Conservation (phyloP, 2,113 vertebrate species). For the Aspidoscelis tigris region DNA sequence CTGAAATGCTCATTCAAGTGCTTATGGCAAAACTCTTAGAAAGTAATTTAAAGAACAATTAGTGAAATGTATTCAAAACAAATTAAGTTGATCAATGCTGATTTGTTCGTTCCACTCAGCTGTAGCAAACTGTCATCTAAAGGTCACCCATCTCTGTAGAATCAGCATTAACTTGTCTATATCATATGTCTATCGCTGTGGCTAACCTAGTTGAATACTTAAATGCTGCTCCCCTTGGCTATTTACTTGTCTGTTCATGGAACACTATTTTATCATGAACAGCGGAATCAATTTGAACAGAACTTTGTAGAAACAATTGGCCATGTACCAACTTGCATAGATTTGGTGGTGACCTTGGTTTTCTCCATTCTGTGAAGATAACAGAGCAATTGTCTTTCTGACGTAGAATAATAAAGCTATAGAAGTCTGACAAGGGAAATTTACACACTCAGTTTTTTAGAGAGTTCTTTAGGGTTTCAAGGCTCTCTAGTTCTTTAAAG, state of each 20-base stretch:
- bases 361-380: constrained; percentile 30
- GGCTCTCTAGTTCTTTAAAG: neutral
- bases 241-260: neutral
- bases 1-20: constrained; percentile 1
- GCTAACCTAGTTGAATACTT: fast-evolving
- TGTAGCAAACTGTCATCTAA: constrained; percentile 50
- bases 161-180: constrained; percentile 28
- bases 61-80: constrained; percentile 60
- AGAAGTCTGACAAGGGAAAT: constrained; percentile 9
- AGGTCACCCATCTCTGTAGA: constrained; percentile 40
- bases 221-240: neutral
- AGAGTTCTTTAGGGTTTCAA: neutral
- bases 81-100: constrained; percentile 49
- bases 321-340: neutral
- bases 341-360: constrained; percentile 19
- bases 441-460: neutral
- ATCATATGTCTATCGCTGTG: neutral
- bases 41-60: constrained; percentile 64
- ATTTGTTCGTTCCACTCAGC: constrained; percentile 55
- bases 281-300: neutral
- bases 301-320: neutral
- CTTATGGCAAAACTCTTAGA: constrained; percentile 45
- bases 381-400: constrained; percentile 41
- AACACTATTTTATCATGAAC: neutral
- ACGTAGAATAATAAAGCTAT: constrained; percentile 47